phyloP scores from a whole-genome alignment of 2,797 vertebrate species.

The Margarornis squamiger region DNA sequence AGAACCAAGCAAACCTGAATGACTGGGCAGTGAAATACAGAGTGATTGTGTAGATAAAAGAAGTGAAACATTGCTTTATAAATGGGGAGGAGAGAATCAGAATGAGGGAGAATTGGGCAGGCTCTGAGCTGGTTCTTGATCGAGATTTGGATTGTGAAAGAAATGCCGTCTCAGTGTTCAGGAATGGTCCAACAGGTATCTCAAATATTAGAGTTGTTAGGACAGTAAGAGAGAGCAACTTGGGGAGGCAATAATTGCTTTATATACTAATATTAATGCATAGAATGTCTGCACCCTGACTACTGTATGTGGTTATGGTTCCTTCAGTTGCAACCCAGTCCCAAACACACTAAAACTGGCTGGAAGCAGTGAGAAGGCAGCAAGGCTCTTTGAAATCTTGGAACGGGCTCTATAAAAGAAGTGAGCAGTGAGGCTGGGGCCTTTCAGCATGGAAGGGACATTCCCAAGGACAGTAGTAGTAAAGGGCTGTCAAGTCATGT shows the following conservation, averaged over 20 bases:
- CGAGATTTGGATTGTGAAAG: background rate
- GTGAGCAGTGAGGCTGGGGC: background rate
- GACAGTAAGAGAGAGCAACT: background rate
- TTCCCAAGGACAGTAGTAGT: background rate
- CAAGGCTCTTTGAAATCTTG: background rate
- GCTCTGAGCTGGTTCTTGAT: background rate
- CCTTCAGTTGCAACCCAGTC: background rate
- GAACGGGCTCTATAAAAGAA: background rate
- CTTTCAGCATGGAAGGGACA: background rate
- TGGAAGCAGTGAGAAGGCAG: background rate
- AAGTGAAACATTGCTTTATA: background rate
- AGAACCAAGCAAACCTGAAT: background rate
- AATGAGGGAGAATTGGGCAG: background rate
- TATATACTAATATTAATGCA: background rate
- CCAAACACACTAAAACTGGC: background rate
- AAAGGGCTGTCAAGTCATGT: rapidly evolving
- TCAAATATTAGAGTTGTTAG: background rate
- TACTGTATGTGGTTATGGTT: background rate
- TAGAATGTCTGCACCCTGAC: background rate
- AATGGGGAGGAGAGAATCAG: background rate
- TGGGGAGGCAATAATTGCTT: background rate
- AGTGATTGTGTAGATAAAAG: background rate
- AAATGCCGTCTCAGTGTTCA: background rate
- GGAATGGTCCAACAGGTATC: background rate
- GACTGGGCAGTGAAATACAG: background rate